Conservation (phyloP, 2,888 invertebrate species). For the Perithous albicinctus region DNA sequence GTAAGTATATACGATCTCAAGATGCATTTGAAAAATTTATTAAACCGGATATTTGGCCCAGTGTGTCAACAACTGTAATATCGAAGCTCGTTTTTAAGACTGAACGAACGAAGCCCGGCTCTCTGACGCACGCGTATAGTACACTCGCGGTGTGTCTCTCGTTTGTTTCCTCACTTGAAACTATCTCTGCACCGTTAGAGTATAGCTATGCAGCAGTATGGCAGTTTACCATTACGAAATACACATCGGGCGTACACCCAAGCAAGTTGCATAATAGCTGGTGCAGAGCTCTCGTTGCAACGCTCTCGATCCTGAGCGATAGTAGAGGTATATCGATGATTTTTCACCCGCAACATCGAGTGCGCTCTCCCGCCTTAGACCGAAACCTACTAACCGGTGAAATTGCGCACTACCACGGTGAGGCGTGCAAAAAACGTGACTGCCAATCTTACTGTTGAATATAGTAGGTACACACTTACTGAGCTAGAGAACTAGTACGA, state of each 20-base stretch:
- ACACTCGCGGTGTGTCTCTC: background rate
- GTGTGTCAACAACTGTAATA: background rate
- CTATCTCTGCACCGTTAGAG: slow-evolving; percentile 8
- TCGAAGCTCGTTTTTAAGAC: background rate
- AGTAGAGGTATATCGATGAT: slow-evolving; percentile 49
- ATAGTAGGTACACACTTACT: background rate
- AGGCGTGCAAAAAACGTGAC: slow-evolving; percentile 46
- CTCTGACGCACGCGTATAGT: background rate
- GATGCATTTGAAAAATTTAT: too few relatives aligned
- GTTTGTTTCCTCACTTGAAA: slow-evolving; percentile 6
- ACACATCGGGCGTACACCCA: slow-evolving; percentile 47
- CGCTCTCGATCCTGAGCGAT: slow-evolving; percentile 41
- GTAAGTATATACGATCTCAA: too few relatives aligned
- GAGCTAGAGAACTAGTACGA: background rate
- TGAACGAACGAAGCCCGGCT: background rate
- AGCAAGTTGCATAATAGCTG: slow-evolving; percentile 49
- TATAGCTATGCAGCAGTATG: background rate
- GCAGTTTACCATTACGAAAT: slow-evolving; percentile 51
- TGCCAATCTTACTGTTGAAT: slow-evolving; percentile 31
- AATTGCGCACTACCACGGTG: slow-evolving; percentile 36
- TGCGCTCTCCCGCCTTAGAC: slow-evolving; percentile 4
- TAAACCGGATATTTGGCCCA: background rate
- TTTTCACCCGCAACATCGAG: slow-evolving; percentile 47
- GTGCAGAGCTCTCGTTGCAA: slow-evolving; percentile 31
- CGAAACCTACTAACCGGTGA: slow-evolving; percentile 27